These are phyloP conservation scores for Drosophila seclusa DNA, from an alignment of 2,888 invertebrate genomes.

Conservation along the genomic window DNA sequence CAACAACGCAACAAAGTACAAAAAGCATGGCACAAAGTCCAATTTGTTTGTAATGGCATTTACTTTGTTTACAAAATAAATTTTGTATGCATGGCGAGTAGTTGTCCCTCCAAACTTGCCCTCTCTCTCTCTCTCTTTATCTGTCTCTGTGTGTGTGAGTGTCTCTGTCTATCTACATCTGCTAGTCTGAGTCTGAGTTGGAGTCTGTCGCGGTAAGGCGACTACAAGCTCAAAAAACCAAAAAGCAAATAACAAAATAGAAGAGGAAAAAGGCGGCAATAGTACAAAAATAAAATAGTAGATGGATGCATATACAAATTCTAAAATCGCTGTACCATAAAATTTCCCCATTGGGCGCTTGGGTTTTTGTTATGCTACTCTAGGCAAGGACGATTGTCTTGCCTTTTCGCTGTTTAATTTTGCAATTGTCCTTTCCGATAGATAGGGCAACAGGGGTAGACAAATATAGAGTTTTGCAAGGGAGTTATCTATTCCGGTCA, in stretches of 20 bases:
- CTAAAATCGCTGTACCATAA: conserved; percentile 80
- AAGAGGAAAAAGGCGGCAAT: not conserved
- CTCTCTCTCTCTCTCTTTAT: not conserved
- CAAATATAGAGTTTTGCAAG: conserved; percentile 6
- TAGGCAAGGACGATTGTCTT: conserved; percentile 60
- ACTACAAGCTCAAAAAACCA: conserved; percentile 38
- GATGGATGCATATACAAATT: conserved; percentile 64
- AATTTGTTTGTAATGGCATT: conserved; percentile 81
- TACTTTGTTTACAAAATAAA: conserved; percentile 81
- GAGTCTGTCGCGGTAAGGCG: conserved; percentile 32
- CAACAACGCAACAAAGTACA: conserved; percentile 54
- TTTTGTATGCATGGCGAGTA: conserved; percentile 80
- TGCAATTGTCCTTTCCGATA: conserved; percentile 74
- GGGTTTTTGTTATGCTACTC: conserved; percentile 45
- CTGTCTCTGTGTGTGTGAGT: not conserved
- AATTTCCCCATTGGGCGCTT: conserved; percentile 81
- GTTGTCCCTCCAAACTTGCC: conserved; percentile 35
- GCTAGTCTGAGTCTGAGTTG: not conserved
- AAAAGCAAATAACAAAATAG: conserved; percentile 8
- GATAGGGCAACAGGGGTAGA: not conserved
- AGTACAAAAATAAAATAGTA: conserved; percentile 18
- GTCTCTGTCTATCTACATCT: not conserved
- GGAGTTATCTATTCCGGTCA: conserved; percentile 71
- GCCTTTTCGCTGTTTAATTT: conserved; percentile 79
- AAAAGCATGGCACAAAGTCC: conserved; percentile 76